phyloP scores from a whole-genome alignment of 2,113 vertebrate species.

The Aramus guarauna region DNA sequence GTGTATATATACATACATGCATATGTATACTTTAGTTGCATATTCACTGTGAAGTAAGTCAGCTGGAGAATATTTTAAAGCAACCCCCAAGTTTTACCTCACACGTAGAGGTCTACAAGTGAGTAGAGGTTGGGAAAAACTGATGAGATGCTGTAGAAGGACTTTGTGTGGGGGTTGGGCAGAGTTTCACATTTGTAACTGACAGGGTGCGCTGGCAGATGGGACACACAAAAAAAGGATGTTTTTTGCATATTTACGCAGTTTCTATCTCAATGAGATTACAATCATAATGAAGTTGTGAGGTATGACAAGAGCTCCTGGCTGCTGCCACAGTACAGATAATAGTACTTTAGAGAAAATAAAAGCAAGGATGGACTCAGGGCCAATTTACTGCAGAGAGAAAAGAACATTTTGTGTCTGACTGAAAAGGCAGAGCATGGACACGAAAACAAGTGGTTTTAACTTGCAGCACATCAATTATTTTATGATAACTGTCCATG shows the following conservation, averaged over 20 bases:
- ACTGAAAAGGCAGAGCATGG: not conserved
- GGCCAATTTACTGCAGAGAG: not conserved
- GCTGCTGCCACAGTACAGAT: not conserved
- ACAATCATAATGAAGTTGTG: not conserved
- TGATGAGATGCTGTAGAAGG: not conserved
- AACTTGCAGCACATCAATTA: not conserved
- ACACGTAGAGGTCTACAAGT: not conserved
- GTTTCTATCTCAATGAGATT: not conserved
- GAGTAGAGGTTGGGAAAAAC: not conserved
- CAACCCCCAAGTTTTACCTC: not conserved
- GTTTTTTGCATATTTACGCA: not conserved
- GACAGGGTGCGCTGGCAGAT: not conserved
- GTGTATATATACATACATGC: not conserved
- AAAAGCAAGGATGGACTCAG: not conserved
- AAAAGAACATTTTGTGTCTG: not conserved
- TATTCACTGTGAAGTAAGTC: not conserved
- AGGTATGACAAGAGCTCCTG: not conserved
- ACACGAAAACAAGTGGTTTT: not conserved
- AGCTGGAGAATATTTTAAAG: not conserved
- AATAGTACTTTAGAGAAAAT: not conserved
- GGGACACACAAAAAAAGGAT: not conserved
- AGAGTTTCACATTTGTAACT: not conserved
- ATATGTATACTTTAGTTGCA: not conserved
- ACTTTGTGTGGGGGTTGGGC: accelerated
- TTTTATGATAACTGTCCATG: not conserved